Base-by-base conservation (phyloP, 2,797 vertebrate species). In the Sciurus vulgaris region DNA sequence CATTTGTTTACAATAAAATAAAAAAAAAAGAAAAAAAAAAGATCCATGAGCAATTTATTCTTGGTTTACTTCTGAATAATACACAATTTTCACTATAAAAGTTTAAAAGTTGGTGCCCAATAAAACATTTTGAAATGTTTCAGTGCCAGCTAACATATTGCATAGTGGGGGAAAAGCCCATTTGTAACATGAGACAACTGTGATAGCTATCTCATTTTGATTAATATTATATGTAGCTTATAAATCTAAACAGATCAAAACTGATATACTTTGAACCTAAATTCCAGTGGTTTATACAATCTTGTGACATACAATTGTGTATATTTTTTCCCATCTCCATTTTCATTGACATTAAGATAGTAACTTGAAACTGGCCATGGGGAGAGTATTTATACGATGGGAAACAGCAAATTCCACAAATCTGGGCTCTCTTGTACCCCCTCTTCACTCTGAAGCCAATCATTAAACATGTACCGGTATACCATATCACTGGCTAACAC, bases 71-170 rank as follows among this genome's bases (percentile, higher is more conserved):
- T 98, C 97, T 96, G 94, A 98, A 95, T 86, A 97, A 97, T 67
- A 98, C 96, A 98, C 94, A 98, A 98, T 98, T 98, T 98, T 92
- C 95, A 98, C 94, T 98, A 97, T 97, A 97, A 98, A 98, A 98
- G 97, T 98, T 98, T 98, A 98, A 98, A 98, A 96, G 96, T 63
- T 97, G 97, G 97, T 98, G 93, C 2, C 41, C 97, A 98, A 97
- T 92, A 97, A 97, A 97, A 98, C 95, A 97, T 96, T 96, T 97
- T 97, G 96, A 97, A 97, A 98, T 81, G 89, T 96, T 98, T 98
- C 94, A 96, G 84, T 98, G 97, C 91, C 97, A 97, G 94, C 92
- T 97, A 97, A 96, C 88, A 96, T 78, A 97, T 92, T 96, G 72
- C 89, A 86, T 85, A 65, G 30, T 85, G 54, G 12, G 30, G 10